phyloP scores from a whole-genome alignment of 2,888 invertebrate species.

The Artemia sp. region DNA sequence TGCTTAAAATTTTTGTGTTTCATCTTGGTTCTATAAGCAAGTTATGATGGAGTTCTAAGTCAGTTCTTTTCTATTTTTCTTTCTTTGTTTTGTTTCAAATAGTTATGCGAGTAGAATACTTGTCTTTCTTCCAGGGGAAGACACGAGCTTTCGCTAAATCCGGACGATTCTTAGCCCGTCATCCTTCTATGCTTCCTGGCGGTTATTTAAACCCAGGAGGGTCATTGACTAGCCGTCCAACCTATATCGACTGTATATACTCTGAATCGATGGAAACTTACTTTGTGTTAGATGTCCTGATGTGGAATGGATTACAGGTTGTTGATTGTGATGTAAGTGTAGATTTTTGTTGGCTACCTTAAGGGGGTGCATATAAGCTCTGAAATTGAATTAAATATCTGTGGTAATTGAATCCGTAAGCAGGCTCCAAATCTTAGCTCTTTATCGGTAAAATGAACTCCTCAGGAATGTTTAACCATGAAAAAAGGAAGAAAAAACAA shows the following conservation, averaged over 20 bases:
- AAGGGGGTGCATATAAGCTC: no score
- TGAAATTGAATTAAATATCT: no score
- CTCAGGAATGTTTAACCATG: no score
- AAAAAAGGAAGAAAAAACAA: no score
- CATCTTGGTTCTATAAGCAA: no score
- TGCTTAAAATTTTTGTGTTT: no score
- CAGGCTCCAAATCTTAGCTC: no score
- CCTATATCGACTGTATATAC: constrained; percentile 70
- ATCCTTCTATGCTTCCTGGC: constrained; percentile 53
- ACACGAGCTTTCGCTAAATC: constrained; percentile 51
- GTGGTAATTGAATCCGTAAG: no score
- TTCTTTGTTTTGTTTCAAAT: no score
- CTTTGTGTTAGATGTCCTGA: constrained; percentile 64
- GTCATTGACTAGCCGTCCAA: constrained; percentile 35
- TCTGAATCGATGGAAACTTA: constrained; percentile 42
- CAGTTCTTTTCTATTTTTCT: no score
- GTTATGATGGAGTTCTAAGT: no score
- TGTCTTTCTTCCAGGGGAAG: constrained; percentile 39
- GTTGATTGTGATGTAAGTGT: constrained; percentile 51
- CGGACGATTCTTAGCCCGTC: constrained; percentile 41
- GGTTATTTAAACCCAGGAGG: constrained; percentile 33
- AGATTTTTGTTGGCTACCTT: not conserved
- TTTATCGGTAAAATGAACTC: no score
- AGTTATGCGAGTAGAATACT: not conserved
- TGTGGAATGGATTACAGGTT: constrained; percentile 56